phyloP scores from a whole-genome alignment of 2,113 vertebrate genomes.

The Ciconia maguari region DNA sequence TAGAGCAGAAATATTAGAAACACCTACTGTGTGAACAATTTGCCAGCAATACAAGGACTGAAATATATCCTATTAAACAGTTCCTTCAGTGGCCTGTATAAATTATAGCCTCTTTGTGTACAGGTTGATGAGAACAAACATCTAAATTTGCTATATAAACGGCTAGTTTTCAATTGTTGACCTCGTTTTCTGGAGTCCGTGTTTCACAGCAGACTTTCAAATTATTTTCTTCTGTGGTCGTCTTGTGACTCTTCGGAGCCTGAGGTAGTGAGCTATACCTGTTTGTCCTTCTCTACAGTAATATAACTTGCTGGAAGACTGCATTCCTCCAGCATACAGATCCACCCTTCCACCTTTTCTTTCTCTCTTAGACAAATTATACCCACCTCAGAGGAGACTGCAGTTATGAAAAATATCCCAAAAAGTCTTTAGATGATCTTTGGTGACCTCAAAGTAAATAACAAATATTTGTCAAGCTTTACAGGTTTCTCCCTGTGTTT shows the following conservation, averaged over 20 bases:
- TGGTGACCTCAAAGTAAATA: neutral
- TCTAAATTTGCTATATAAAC: neutral
- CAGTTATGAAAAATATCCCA: neutral
- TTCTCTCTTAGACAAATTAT: neutral
- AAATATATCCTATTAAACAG: neutral
- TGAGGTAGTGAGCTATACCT: neutral
- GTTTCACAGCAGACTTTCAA: neutral
- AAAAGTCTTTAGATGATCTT: neutral
- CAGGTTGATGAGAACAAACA: neutral
- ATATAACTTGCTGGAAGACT: neutral
- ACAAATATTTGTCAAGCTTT: neutral
- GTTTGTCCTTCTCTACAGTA: neutral
- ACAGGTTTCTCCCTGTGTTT: neutral
- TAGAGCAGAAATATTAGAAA: neutral
- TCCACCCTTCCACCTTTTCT: neutral
- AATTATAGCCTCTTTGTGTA: neutral
- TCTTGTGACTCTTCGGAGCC: neutral
- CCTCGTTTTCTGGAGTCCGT: neutral
- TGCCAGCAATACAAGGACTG: neutral
- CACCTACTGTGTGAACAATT: neutral
- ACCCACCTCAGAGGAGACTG: neutral
- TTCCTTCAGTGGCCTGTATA: neutral
- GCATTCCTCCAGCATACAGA: neutral
- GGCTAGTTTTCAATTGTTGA: neutral
- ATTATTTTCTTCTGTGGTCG: neutral